phyloP scores from a whole-genome alignment of 2,888 invertebrate genomes.

The Drosophila basisetae region DNA sequence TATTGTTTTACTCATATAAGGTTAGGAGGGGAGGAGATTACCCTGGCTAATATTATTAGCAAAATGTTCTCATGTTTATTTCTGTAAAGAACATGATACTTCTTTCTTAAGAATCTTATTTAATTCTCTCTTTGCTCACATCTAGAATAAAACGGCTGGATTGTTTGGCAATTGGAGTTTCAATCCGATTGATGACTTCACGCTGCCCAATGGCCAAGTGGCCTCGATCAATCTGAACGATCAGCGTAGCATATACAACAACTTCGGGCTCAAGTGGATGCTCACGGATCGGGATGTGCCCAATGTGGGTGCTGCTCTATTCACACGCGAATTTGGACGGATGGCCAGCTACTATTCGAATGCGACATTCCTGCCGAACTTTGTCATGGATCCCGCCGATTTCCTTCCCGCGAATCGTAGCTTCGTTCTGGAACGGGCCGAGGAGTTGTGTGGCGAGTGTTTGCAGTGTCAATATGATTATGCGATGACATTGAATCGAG shows the following conservation, averaged over 20 bases:
- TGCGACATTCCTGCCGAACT: conserved; percentile 91
- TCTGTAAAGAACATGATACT: background rate
- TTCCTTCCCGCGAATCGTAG: conserved; percentile 91
- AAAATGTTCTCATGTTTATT: background rate
- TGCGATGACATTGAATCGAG: conserved; percentile 92
- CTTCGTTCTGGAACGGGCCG: conserved; percentile 88
- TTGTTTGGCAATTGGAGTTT: conserved; percentile 97
- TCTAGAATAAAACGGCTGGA: conserved; percentile 94
- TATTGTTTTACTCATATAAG: background rate
- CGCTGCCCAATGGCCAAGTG: conserved; percentile 89
- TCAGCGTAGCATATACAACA: conserved; percentile 90
- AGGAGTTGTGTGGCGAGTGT: conserved; percentile 91
- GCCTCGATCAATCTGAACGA: conserved; percentile 87
- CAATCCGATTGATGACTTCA: conserved; percentile 92
- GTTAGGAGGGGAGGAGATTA: background rate
- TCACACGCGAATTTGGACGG: conserved; percentile 91
- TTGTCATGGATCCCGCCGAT: conserved; percentile 88
- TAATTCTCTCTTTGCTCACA: background rate
- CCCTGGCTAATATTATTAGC: background rate
- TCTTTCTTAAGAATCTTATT: background rate
- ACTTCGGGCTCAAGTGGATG: conserved; percentile 93
- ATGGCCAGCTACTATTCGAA: conserved; percentile 94
- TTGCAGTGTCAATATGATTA: conserved; percentile 96
- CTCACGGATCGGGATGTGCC: conserved; percentile 91
- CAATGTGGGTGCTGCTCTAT: conserved; percentile 91